phyloP scores from a whole-genome alignment of 1,140 invertebrate genomes.

The Coboldia fuscipes region DNA sequence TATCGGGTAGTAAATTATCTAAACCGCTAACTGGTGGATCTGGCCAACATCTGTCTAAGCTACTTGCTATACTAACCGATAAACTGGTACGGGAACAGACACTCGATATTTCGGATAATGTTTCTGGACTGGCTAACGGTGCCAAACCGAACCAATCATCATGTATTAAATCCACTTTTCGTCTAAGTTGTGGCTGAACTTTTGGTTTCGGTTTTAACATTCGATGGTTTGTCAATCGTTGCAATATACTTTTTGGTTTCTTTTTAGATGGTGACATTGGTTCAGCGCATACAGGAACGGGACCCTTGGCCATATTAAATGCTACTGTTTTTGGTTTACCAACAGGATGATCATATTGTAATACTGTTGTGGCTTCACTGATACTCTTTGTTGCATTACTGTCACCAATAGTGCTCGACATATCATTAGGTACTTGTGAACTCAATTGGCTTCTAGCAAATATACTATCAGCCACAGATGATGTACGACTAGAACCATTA shows the following conservation, averaged over 20 bases:
- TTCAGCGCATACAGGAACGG: neutral
- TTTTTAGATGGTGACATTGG: constrained; percentile 1
- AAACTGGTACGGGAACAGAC: constrained; percentile 29
- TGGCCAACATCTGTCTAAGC: constrained; percentile 19
- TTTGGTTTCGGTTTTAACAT: constrained; percentile 5
- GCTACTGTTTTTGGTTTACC: constrained; percentile 12
- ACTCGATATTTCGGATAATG: constrained; percentile 56
- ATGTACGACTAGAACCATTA: constrained; percentile 15
- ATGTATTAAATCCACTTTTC: constrained; percentile 24
- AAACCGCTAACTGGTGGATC: constrained; percentile 9
- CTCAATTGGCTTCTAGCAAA: constrained; percentile 15
- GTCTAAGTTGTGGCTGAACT: constrained; percentile 26
- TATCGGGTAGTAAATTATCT: constrained; percentile 4
- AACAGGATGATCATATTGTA: neutral
- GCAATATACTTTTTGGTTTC: constrained; percentile 4
- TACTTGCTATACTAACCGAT: constrained; percentile 18
- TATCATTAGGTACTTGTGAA: constrained; percentile 11
- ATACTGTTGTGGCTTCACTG: constrained; percentile 10
- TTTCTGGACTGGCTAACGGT: constrained; percentile 68
- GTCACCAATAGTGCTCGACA: constrained; percentile 15
- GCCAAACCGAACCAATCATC: constrained; percentile 46
- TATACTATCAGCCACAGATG: constrained; percentile 23
- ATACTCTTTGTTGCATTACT: constrained; percentile 12
- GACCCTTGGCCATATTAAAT: constrained; percentile 6
- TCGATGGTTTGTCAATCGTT: constrained; percentile 6